Evolutionary conservation across 2,888 invertebrate species (phyloP).

Genomic region (Catocala fraxini): DNA sequence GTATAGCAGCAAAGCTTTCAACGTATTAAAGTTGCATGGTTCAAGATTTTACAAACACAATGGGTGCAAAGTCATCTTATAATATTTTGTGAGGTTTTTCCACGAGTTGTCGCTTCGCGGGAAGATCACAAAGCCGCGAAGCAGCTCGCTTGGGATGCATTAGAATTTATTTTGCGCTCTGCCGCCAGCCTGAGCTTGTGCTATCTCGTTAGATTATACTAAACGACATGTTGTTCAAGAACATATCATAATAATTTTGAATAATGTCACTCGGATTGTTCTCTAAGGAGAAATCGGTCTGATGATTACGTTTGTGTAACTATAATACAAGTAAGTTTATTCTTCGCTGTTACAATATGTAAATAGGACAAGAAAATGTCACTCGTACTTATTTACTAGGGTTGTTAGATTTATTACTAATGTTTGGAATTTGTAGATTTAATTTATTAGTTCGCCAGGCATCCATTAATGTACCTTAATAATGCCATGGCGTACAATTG

Average conservation of each 20-base stretch:
- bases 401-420: background rate
- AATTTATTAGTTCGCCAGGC: too few species aligned
- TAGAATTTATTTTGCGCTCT: conserved; percentile 52
- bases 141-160: conserved; percentile 55
- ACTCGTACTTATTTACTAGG: background rate
- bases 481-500: too few species aligned
- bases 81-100: conserved; percentile 33
- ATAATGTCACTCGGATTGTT: conserved; percentile 38
- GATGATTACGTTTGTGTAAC: conserved; percentile 37
- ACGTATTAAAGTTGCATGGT: conserved; percentile 38
- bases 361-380: conserved; percentile 13
- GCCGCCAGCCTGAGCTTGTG: conserved; percentile 24
- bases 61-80: conserved; percentile 38
- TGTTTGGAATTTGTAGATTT: too few species aligned
- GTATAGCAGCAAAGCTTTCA: conserved; percentile 34
- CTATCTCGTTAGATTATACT: conserved; percentile 37
- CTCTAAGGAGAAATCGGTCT: conserved; percentile 35
- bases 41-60: conserved; percentile 42
- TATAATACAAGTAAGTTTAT: conserved; percentile 24
- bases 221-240: conserved; percentile 43
- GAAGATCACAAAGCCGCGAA: conserved; percentile 41
- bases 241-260: conserved; percentile 48
- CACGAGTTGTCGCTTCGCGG: conserved; percentile 15
- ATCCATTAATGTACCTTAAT: too few species aligned
- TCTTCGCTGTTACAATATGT: conserved; percentile 8